phyloP scores from a whole-genome alignment of 2,888 invertebrate genomes.

The Metalampra italica region DNA sequence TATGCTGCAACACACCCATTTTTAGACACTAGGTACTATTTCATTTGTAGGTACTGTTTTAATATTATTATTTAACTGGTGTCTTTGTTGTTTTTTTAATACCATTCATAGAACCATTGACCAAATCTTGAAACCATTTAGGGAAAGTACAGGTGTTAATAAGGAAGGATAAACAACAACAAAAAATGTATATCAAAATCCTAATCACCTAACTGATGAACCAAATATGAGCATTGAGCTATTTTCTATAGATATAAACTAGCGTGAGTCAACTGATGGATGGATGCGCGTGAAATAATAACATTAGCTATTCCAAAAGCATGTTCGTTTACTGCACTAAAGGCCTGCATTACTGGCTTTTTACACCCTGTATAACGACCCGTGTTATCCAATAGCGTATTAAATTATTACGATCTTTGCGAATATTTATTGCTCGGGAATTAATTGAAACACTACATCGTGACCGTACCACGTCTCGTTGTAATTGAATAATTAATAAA shows the following conservation, averaged over 20 bases:
- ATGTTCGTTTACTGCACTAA: conserved; percentile 28
- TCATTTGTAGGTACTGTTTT: too few species aligned
- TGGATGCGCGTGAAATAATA: conserved; percentile 13
- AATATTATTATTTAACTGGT: too few species aligned
- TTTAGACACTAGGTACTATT: too few species aligned
- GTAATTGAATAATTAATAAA: conserved; percentile 39
- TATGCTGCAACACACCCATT: too few species aligned
- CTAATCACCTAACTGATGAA: too few species aligned
- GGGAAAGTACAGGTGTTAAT: too few species aligned
- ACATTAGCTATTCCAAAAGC: conserved; percentile 28
- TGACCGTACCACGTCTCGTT: conserved; percentile 20
- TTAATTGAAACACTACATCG: conserved; percentile 46
- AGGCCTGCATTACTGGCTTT: conserved; percentile 31
- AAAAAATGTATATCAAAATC: too few species aligned
- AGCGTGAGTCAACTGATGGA: conserved; percentile 3
- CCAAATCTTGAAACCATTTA: too few species aligned
- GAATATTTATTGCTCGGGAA: conserved; percentile 43
- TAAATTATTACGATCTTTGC: conserved; percentile 41
- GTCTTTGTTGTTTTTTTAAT: too few species aligned
- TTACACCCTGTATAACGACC: conserved; percentile 28
- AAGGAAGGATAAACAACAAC: too few species aligned
- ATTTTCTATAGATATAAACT: background rate
- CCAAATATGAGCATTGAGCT: background rate
- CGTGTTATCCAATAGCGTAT: conserved; percentile 33
- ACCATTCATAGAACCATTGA: too few species aligned